Evolutionary conservation across 2,113 vertebrate species (phyloP), one percentile per base, ranked within the genome.

Genomic region (Halichoeres trimaculatus): DNA sequence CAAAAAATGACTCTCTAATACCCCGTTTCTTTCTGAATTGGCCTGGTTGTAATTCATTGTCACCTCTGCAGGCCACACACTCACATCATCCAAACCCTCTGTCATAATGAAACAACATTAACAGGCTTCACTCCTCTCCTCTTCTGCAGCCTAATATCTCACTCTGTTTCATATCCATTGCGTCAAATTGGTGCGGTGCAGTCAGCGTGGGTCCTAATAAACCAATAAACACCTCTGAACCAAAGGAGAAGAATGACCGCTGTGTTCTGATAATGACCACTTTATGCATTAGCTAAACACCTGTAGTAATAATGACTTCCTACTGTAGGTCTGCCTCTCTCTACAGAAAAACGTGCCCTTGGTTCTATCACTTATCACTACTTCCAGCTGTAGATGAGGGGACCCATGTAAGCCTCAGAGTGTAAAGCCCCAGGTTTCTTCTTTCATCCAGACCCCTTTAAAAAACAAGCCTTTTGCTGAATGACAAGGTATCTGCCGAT

Each of bases 221-320:
- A 87, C 76, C 89, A 81, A 85, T 89, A 88, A 89, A 87, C 85
- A 80, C 67, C 75, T 74, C 78, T 50, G 73, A 76, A 77, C 55
- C 74, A 66, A 53, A 75, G 69, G 74, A 63, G 76, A 50, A 60
- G 76, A 41, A 69, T 43, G 47, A 73, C 70, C 61, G 80, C 71
- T 20, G 55, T 1, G 75, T 69, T 83, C 80, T 17, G 74, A 78
- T 88, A 81, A 90, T 78, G 77, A 80, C 70, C 83, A 74, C 86
- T 88, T 87, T 67, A 67, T 74, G 79, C 84, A 87, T 89, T 85
- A 89, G 77, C 78, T 50, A 81, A 88, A 83, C 81, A 86, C 83
- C 81, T 87, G 80, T 81, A 76, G 81, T 85, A 78, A 84, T 88
- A 85, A 85, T 52, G 77, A 20, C 62, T 85, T 62, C 63, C 65